phyloP scores from a whole-genome alignment of 2,797 vertebrate genomes.

The Gadopsis marmoratus region DNA sequence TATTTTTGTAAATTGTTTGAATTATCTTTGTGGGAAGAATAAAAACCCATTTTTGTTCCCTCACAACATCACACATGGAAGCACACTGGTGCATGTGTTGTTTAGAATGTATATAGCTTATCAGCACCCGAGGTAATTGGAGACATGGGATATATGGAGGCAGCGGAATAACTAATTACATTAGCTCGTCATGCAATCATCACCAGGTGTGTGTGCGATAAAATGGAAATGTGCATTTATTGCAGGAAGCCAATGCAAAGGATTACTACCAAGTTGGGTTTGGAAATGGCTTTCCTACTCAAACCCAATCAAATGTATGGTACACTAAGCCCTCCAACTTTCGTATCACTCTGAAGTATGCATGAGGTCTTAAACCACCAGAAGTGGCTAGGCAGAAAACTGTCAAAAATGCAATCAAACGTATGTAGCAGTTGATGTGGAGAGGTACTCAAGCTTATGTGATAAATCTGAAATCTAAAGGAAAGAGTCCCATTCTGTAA shows the following conservation, averaged over 20 bases:
- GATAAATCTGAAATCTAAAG: slow-evolving; percentile 48
- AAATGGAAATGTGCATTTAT: slow-evolving; percentile 49
- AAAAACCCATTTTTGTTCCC: too few relatives aligned
- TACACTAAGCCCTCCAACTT: slow-evolving; percentile 32
- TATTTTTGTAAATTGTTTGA: too few relatives aligned
- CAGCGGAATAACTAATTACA: slow-evolving; percentile 39
- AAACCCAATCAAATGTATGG: slow-evolving; percentile 59
- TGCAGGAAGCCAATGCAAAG: slow-evolving; percentile 49
- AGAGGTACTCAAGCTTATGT: slow-evolving; percentile 17
- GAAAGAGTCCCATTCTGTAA: neutral
- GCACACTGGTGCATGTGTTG: slow-evolving; percentile 25
- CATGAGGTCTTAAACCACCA: slow-evolving; percentile 38
- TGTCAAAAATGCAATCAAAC: slow-evolving; percentile 37
- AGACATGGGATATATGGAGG: slow-evolving; percentile 47
- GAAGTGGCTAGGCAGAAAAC: slow-evolving; percentile 38
- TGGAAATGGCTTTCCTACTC: slow-evolving; percentile 55
- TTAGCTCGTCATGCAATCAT: slow-evolving; percentile 52
- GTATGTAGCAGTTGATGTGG: slow-evolving; percentile 31
- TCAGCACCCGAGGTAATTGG: slow-evolving; percentile 42
- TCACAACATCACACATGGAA: slow-evolving; percentile 49
- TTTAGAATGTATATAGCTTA: slow-evolving; percentile 41
- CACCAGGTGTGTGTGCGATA: slow-evolving; percentile 51
- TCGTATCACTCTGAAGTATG: slow-evolving; percentile 37
- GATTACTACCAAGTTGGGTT: slow-evolving; percentile 49
- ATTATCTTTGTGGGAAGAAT: too few relatives aligned